Evolutionary conservation across 1,140 invertebrate species (phyloP).

Genomic region (Gonioctena quinquepunctata): DNA sequence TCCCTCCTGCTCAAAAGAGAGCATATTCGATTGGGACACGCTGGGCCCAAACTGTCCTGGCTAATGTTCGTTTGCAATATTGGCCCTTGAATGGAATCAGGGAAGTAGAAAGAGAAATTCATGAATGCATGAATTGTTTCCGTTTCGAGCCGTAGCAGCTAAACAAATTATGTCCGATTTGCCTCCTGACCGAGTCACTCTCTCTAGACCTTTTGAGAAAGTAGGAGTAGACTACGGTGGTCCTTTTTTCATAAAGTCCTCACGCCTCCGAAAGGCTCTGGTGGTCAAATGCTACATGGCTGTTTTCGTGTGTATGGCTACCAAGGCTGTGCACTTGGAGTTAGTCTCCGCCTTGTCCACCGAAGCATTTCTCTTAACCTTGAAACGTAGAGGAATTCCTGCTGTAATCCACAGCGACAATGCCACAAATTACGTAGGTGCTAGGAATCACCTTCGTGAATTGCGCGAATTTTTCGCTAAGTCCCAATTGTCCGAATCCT

Average conservation of each 20-base stretch:
- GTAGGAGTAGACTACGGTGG: slow-evolving; percentile 11
- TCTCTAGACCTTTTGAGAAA: slow-evolving; percentile 11
- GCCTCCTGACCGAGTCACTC: background rate
- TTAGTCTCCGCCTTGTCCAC: background rate
- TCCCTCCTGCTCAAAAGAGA: background rate
- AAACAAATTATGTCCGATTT: slow-evolving; percentile 1
- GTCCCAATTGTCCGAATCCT: slow-evolving; percentile 22
- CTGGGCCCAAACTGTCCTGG: slow-evolving; percentile 3
- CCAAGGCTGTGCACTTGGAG: background rate
- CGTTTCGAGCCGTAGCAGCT: background rate
- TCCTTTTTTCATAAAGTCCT: slow-evolving; percentile 9
- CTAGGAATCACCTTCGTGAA: background rate
- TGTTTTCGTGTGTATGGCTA: slow-evolving; percentile 5
- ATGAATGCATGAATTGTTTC: slow-evolving; percentile 2
- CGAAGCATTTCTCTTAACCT: background rate
- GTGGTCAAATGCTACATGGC: slow-evolving; percentile 3
- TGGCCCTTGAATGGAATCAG: slow-evolving; percentile 10
- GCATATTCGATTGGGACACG: slow-evolving; percentile 5
- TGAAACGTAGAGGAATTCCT: slow-evolving; percentile 1
- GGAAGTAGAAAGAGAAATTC: background rate
- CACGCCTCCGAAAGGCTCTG: background rate
- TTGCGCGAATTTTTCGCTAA: background rate
- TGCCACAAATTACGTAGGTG: background rate
- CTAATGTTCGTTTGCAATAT: slow-evolving; percentile 17
- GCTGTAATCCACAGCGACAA: background rate